A percentile compares a stretch with the other conserved stretches of the same genome.
Conservation (phyloP, 2,888 invertebrate genomes). For the Callinectes sapidus region DNA sequence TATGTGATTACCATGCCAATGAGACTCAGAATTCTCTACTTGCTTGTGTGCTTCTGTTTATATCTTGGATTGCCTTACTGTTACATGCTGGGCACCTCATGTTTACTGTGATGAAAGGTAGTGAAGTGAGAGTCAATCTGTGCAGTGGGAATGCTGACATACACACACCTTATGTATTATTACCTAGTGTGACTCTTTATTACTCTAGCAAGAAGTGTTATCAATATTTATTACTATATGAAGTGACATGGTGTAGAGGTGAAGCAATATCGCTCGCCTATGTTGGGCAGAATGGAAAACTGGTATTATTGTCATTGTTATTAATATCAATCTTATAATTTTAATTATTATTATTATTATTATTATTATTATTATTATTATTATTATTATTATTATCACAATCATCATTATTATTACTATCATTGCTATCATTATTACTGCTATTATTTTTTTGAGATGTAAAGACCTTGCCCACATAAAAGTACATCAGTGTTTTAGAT, state of each 20-base stretch:
- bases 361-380: too few relatives aligned
- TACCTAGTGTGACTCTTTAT: constrained; percentile 9
- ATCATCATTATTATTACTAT: too few relatives aligned
- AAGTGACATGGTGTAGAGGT: not conserved
- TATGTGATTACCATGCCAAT: not conserved
- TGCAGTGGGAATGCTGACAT: not conserved
- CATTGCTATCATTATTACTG: too few relatives aligned
- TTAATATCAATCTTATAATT: not conserved
- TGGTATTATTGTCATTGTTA: not conserved
- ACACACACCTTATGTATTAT: constrained; percentile 1
- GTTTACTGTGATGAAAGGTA: constrained; percentile 9
- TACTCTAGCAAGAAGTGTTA: not conserved
- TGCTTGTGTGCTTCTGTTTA: not conserved
- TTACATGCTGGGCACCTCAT: constrained; percentile 4
- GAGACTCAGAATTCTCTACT: not conserved
- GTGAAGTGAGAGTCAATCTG: not conserved
- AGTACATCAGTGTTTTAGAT: constrained; percentile 32
- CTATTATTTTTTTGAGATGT: not conserved
- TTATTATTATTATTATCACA: too few relatives aligned
- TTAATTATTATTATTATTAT: too few relatives aligned
- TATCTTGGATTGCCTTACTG: not conserved
- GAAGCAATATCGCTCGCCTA: not conserved
- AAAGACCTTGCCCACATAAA: not conserved
- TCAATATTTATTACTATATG: constrained; percentile 12
- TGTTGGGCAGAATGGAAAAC: not conserved